Evolutionary conservation across 2,888 invertebrate genomes (phyloP).

Genomic region (Microctonus brassicae): DNA sequence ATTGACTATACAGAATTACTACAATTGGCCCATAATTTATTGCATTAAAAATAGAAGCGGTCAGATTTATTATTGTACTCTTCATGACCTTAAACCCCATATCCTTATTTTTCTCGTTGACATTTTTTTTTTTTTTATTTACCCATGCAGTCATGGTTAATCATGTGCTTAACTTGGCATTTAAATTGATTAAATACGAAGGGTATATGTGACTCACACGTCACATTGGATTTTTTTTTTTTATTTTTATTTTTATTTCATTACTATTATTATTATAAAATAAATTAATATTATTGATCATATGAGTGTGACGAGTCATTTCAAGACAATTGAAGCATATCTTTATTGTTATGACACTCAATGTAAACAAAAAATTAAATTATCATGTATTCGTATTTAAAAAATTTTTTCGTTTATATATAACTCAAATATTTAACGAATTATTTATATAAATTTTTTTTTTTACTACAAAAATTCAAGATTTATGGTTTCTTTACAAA

Average conservation of each 20-base stretch:
- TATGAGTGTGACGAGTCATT: neutral
- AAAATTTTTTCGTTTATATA: neutral
- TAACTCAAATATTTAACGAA: too few relatives aligned
- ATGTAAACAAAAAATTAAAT: neutral
- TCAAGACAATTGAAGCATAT: neutral
- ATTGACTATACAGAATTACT: constrained; percentile 45
- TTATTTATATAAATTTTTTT: too few relatives aligned
- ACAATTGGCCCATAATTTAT: constrained; percentile 11
- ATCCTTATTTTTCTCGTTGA: neutral
- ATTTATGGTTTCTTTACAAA: neutral
- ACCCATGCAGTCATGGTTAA: neutral
- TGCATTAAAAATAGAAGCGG: neutral
- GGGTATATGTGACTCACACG: neutral
- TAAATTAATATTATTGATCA: too few relatives aligned
- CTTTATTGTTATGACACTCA: neutral
- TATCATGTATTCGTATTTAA: neutral
- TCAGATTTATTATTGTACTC: neutral
- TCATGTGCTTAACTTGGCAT: constrained; percentile 3
- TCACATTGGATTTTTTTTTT: too few relatives aligned
- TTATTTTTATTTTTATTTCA: too few relatives aligned
- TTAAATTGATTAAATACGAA: neutral
- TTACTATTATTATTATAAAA: neutral
- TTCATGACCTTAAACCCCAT: neutral
- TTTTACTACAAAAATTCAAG: neutral
- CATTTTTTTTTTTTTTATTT: neutral